Evolutionary conservation across 2,113 vertebrate species (phyloP).

Genomic region (Myotis yumanensis): DNA sequence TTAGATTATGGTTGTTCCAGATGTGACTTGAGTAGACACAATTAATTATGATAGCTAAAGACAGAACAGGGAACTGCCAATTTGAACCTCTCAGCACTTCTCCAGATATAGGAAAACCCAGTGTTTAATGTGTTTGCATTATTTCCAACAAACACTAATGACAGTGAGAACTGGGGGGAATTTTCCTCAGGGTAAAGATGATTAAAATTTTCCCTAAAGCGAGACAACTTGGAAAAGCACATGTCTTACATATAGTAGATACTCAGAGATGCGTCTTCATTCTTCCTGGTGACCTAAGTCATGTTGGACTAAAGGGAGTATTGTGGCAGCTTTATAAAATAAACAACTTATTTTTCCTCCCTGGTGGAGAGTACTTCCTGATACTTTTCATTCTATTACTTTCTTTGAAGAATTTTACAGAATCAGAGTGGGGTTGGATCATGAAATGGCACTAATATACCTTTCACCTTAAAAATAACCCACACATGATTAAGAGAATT

Average conservation of each 20-base stretch:
- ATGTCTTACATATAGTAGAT: neutral
- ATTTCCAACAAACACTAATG: neutral
- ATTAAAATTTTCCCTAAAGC: neutral
- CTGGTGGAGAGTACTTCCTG: neutral
- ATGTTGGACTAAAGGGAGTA: neutral
- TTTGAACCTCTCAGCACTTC: neutral
- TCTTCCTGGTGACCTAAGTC: neutral
- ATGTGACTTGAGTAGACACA: neutral
- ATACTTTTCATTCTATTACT: neutral
- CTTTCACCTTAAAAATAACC: neutral
- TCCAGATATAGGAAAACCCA: neutral
- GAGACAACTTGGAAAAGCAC: neutral
- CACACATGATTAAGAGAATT: neutral
- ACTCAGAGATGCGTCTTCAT: neutral
- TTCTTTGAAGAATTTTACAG: constrained; percentile 17
- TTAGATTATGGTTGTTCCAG: neutral
- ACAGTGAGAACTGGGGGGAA: neutral
- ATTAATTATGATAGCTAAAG: neutral
- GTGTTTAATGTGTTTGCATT: neutral
- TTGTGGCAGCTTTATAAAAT: neutral
- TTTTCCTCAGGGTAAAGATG: neutral
- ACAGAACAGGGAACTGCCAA: neutral
- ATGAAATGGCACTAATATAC: neutral
- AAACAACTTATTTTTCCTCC: constrained; percentile 11
- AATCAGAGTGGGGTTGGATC: neutral